Base-by-base conservation (phyloP, 2,113 vertebrate species). In the Zapus hudsonius region DNA sequence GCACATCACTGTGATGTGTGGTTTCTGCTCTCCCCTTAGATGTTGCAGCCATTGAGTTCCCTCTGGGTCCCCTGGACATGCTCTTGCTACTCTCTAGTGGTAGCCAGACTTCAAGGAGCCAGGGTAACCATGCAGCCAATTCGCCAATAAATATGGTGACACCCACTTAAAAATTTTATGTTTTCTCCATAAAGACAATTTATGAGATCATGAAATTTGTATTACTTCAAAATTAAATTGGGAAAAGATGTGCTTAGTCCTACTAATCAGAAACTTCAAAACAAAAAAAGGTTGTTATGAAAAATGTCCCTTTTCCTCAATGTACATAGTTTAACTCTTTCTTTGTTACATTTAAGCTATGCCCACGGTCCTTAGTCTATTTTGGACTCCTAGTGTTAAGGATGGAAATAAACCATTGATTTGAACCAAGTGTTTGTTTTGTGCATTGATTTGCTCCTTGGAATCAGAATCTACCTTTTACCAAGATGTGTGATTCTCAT, bases 241-340 rank as follows among this genome's bases (percentile, higher is more conserved):
- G 74, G 81, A 25, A 57, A 23, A 64, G 8, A 20, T 52, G 33
- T 91, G 33, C 87, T 96, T 93, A 64, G 91, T 95, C 85, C 90
- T 90, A 38, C 94, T 89, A 1, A 95, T 94, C 85, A 95, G 96
- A 91, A 96, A 89, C 76, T 63, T 79, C 92, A 85, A 92, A 90
- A 84, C 88, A 93, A 91, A 87, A 79, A 86, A 97, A 95, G 89
- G 61, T 95, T 87, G 79, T 23, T 91, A 47, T 55, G 75, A 91
- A 95, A 89, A 95, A 95, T 97, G 90, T 92, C 44, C 89, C 73
- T 92, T 85, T 87, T 86, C 12, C 40, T 96, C 86, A 59, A 8
- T 98, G 98, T 98, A 97, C 96, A 98, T 97, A 98, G 91, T 97
- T 97, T 57, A 76, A 12, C 57, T 96, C 84, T 96, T 95, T 95